A percentile compares a stretch with the other conserved stretches of the same genome.
Evolutionary conservation across 2,888 invertebrate genomes (phyloP).

Genomic region (Cerastis rubricosa): DNA sequence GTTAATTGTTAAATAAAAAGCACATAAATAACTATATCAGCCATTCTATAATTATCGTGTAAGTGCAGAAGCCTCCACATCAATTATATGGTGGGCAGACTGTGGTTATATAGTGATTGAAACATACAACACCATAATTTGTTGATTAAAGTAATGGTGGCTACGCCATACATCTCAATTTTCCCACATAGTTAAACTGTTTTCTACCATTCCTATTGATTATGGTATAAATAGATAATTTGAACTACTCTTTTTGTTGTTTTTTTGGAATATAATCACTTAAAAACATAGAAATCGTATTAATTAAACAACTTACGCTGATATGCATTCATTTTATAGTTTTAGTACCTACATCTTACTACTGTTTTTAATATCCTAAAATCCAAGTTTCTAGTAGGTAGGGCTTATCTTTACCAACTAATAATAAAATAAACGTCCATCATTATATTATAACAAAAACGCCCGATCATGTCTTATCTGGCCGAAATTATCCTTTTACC

Average conservation of each 20-base stretch:
- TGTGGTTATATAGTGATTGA: conserved; percentile 67
- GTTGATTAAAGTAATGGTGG: conserved; percentile 73
- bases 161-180: conserved; percentile 75
- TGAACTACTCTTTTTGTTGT: not conserved
- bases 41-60: conserved; percentile 38
- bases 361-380: not conserved
- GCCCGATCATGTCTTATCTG: conserved; percentile 19
- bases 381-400: not conserved
- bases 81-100: conserved; percentile 51
- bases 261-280: not conserved
- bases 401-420: not conserved
- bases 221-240: conserved; percentile 49
- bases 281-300: no score
- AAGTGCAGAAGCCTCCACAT: conserved; percentile 54
- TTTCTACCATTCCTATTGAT: conserved; percentile 39
- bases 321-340: not conserved
- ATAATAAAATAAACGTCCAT: conserved; percentile 11
- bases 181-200: conserved; percentile 54
- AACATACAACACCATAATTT: conserved; percentile 75
- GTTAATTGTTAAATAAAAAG: conserved; percentile 35
- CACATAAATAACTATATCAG: conserved; percentile 52
- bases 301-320: not conserved
- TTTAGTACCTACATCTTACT: not conserved
- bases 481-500: conserved; percentile 49
- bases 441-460: conserved; percentile 20